These are phyloP conservation scores for Lasioglossum zephyrum DNA, from an alignment of 2,888 invertebrate genomes.

Conservation along the genomic window DNA sequence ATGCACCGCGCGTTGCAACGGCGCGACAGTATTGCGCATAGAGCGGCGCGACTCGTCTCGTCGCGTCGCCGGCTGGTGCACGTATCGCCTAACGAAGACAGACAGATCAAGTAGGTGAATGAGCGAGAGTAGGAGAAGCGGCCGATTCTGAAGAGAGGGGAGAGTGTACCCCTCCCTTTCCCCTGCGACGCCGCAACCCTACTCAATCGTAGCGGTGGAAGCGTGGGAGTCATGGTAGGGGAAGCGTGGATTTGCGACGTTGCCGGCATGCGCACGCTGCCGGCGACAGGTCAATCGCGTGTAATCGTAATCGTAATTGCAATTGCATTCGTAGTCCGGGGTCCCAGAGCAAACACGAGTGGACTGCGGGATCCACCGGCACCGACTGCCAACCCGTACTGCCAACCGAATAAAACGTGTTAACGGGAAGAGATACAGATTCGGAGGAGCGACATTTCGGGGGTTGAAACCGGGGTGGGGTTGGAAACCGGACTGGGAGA, in stretches of 20 bases:
- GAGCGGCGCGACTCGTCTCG: conserved; percentile 24
- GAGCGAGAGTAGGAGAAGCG: conserved; percentile 45
- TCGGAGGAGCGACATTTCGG: background rate
- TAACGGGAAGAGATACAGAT: conserved; percentile 27
- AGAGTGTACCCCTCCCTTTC: background rate
- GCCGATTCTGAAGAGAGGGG: background rate
- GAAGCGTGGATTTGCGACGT: conserved; percentile 70
- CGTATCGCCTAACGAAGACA: conserved; percentile 63
- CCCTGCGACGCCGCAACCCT: no score
- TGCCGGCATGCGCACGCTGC: conserved; percentile 67
- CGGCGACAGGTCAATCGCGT: conserved; percentile 63
- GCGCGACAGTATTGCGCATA: conserved; percentile 59
- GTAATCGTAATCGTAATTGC: conserved; percentile 68
- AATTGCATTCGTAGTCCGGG: conserved; percentile 42
- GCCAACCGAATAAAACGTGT: conserved; percentile 18
- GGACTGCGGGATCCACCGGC: conserved; percentile 58
- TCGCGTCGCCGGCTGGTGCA: conserved; percentile 48
- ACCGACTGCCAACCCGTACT: conserved; percentile 7
- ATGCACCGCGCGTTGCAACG: conserved; percentile 45
- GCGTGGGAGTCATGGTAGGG: conserved; percentile 41
- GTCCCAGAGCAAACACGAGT: conserved; percentile 67
- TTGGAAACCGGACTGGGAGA: conserved; percentile 6
- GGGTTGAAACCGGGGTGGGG: background rate
- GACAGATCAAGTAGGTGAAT: conserved; percentile 38
- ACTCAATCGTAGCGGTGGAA: background rate